Evolutionary conservation across 2,888 invertebrate species (phyloP), one percentile per base, ranked within the genome.

Genomic region (Perizoma flavofasciatum): DNA sequence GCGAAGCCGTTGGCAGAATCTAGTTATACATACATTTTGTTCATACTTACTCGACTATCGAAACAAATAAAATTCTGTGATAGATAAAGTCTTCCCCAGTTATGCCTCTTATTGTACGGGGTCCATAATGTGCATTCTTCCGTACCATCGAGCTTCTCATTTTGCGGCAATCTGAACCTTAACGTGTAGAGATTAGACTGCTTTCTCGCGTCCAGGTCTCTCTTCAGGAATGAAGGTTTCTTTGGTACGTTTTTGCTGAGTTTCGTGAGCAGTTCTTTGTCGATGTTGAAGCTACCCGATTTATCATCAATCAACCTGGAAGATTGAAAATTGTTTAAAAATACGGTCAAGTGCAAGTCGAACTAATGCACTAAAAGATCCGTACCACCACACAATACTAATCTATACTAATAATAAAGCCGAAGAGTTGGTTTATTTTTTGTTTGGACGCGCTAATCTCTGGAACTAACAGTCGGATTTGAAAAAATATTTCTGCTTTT

Each of bases 51-150:
- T 92, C 97, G 95, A 86, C 99, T 99, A 79, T 97, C 96, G 83
- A 99, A 99, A 85, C 99, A 99, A 75, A 99, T 94, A 83, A 98
- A 99, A 90, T 97, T 98, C 78, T 96, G 96, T 0, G 99, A 99
- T 50, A 99, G 90, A 85, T 96, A 99, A 75, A 99, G 92, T 68
- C 96, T 94, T 10, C 99, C 99, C 92, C 95, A 94, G 58, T 97
- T 96, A 80, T 97, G 96, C 69, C 95, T 95, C 82, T 98, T 98
- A 80, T 98, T 97, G 82, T 97, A 99, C 0, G 99, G 98, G 1
- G 99, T 98, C 96, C 98, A 98, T 55, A 99, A 89, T 7, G 97
- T 95, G 78, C 98, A 97, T 77, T 97, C 97, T 55, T 97, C 96
- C 47, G 96, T 96, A 0, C 99, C 99, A 87, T 99, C 99, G 60